A percentile compares a stretch with the other conserved stretches of the same genome.
These are phyloP conservation scores for Diploscapter pachys DNA, from an alignment of 1,140 invertebrate genomes.

Conservation along the genomic window DNA sequence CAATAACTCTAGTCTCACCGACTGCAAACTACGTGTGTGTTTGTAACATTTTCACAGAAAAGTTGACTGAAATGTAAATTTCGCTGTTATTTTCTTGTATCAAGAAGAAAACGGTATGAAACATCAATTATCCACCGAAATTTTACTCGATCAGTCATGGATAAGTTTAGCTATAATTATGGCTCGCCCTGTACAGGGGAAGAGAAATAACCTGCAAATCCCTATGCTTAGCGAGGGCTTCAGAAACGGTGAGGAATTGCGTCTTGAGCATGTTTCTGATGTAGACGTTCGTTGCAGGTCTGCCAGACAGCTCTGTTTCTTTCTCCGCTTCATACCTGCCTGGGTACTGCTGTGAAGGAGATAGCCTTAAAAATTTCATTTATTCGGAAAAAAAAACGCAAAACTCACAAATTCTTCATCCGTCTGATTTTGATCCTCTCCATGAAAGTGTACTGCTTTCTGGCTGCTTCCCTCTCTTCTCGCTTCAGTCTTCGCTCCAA, in stretches of 20 bases:
- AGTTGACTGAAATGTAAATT: no score
- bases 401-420: constrained; percentile 52
- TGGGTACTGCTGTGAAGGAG: constrained; percentile 51
- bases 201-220: constrained; percentile 33
- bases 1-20: no score
- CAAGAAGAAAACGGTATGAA: no score
- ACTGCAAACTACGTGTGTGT: no score
- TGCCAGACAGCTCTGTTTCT: constrained; percentile 41
- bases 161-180: no score
- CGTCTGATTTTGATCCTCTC: constrained; percentile 51
- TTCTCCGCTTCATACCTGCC: constrained; percentile 45
- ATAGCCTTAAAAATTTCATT: constrained; percentile 41
- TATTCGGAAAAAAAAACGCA: constrained; percentile 13
- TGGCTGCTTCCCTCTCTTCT: constrained; percentile 53
- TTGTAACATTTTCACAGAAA: no score
- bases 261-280: constrained; percentile 41
- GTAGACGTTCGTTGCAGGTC: constrained; percentile 43
- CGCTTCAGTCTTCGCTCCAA: constrained; percentile 47
- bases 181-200: no score
- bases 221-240: constrained; percentile 51
- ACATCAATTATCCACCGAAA: no score
- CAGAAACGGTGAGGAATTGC: constrained; percentile 47
- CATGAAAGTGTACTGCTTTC: constrained; percentile 57
- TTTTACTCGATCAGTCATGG: no score
- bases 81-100: no score